Conservation (phyloP, 2,113 vertebrate genomes). For the Anser brachyrhynchus region DNA sequence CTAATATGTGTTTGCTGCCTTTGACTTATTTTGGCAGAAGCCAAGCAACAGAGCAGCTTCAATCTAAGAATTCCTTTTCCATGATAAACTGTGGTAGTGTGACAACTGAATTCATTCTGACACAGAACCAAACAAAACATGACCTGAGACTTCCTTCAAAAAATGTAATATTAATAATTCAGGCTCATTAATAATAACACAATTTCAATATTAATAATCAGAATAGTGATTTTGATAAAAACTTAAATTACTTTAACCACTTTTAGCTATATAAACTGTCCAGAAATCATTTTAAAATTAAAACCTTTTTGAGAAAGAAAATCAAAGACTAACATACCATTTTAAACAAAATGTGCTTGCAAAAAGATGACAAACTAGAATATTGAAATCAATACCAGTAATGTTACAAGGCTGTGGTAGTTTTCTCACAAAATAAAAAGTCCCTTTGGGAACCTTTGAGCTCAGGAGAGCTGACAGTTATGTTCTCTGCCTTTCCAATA, state of each 20-base stretch:
- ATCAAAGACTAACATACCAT: neutral
- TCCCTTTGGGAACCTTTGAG: neutral
- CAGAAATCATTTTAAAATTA: neutral
- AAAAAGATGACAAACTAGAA: neutral
- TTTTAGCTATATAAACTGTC: neutral
- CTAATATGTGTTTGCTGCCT: neutral
- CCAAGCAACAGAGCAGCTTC: neutral
- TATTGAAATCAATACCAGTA: constrained; percentile 25
- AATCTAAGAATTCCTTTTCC: neutral
- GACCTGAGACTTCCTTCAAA: neutral
- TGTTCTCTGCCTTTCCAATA: neutral
- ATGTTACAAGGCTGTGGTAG: neutral
- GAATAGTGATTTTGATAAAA: neutral
- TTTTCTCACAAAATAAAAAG: constrained; percentile 28
- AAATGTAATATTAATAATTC: neutral
- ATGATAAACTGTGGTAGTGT: neutral
- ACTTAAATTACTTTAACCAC: neutral
- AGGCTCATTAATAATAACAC: neutral
- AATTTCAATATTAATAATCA: neutral
- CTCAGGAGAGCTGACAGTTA: neutral
- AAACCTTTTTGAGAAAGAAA: neutral
- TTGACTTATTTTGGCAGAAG: neutral
- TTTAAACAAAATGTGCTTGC: neutral
- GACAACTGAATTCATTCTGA: neutral
- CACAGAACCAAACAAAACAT: neutral